Conservation (phyloP, 2,888 invertebrate genomes). For the Cordylochernes scorpioides region DNA sequence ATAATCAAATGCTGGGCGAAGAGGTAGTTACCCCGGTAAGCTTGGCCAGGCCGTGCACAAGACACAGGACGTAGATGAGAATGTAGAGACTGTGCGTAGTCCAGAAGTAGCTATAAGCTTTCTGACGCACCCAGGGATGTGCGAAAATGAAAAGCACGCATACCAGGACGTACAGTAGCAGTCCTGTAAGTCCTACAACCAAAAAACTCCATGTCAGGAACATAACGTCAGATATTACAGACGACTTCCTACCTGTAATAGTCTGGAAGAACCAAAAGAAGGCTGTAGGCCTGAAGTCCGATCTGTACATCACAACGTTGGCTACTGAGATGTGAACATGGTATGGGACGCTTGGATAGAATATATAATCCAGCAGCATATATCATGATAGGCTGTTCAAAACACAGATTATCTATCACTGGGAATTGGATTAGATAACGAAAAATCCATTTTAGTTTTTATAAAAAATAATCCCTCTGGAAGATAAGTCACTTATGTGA, state of each 20-base stretch:
- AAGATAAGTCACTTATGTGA: too few species aligned
- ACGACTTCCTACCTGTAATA: constrained; percentile 36
- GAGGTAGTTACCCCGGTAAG: constrained; percentile 44
- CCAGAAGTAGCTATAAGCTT: constrained; percentile 87
- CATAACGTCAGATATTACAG: constrained; percentile 1
- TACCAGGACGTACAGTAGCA: constrained; percentile 63
- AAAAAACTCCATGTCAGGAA: not conserved
- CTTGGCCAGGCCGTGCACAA: constrained; percentile 68
- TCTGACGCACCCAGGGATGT: constrained; percentile 64
- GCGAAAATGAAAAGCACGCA: constrained; percentile 89
- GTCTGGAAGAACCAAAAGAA: constrained; percentile 87
- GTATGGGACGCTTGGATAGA: too few species aligned
- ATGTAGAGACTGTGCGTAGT: constrained; percentile 70
- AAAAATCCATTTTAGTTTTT: too few species aligned
- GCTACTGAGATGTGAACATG: too few species aligned
- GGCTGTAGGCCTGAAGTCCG: constrained; percentile 75
- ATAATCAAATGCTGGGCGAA: not conserved
- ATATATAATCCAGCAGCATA: too few species aligned
- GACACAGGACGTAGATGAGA: constrained; percentile 49
- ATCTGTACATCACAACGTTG: constrained; percentile 24
- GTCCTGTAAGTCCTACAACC: constrained; percentile 36
- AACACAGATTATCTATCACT: too few species aligned
- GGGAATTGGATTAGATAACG: too few species aligned
- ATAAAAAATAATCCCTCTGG: too few species aligned
- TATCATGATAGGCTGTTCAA: too few species aligned